Evolutionary conservation across 1,140 invertebrate genomes (phyloP), one percentile per base, ranked within the genome.

Genomic region (Danaus plexippus): DNA sequence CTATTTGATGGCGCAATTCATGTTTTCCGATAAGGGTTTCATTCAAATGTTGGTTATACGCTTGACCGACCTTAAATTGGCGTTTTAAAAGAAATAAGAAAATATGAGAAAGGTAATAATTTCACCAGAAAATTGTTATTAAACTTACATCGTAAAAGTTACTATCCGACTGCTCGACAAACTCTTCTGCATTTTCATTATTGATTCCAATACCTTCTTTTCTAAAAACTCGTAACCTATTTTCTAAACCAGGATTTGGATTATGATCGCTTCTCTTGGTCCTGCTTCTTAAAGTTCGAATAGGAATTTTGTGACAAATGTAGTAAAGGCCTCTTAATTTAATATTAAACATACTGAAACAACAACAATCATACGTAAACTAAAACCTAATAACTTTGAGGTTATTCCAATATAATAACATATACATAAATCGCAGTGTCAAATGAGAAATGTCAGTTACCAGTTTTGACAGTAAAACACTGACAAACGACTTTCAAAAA

Each of bases 1-100:
- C 88, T 57, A 94, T 94, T 43, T 88, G 78, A 45, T 88, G 84
- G 52, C 90, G 68, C 1, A 84, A 47, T 9, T 81, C 66, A 56
- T 81, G 63, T 64, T 81, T 81, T 4, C 73, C 70, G 9, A 73
- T 72, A 11, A 77, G 45, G 41, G 75, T 74, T 63, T 86, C 83
- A 48, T 76, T 77, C 18, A 82, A 13, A 56, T 85, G 75, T 46
- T 77, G 67, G 57, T 71, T 76, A 47, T 83, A 83, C 41, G 66
- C 66, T 54, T 77, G 69, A 56, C 72, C 80, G 15, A 77, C 68
- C 83, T 86, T 49, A 9, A 32, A 32, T 32, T 32, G 5, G 22
- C 22, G 22, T 32, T 32, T 32, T 6, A 32, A 32, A 4, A 61
- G 9, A n/a, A 52, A 42, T 51, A 18, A 53, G 40, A n/a, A 43